A percentile compares a stretch with the other conserved stretches of the same genome.
Evolutionary conservation across 2,113 vertebrate species (phyloP).

Genomic region (Pelecanus crispus): DNA sequence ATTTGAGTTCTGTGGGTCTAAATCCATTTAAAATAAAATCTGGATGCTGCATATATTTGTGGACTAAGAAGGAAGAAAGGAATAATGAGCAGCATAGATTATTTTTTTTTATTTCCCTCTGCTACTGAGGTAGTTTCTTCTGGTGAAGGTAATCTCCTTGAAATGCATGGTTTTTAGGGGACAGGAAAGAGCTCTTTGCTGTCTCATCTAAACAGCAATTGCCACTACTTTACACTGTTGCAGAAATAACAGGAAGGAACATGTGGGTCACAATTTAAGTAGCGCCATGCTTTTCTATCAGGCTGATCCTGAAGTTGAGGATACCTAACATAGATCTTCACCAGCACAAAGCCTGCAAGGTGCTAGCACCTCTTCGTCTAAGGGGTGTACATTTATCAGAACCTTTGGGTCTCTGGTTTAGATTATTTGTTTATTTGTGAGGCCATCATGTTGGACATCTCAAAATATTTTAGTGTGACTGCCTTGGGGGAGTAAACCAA

Average conservation of each 20-base stretch:
- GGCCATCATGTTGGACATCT: not conserved
- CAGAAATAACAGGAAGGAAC: not conserved
- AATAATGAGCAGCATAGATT: not conserved
- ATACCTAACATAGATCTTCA: not conserved
- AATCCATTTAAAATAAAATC: conserved; percentile 22
- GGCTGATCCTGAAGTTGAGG: not conserved
- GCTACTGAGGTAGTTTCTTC: not conserved
- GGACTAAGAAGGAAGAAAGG: not conserved
- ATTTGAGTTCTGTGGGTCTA: not conserved
- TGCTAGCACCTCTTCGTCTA: not conserved
- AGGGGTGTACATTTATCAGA: not conserved
- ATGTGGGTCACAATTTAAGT: not conserved
- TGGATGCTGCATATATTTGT: not conserved
- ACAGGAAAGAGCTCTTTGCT: not conserved
- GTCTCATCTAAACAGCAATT: not conserved
- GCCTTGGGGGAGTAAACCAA: not conserved
- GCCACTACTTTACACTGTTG: not conserved
- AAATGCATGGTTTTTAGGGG: not conserved
- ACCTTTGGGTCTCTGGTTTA: not conserved
- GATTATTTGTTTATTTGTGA: not conserved
- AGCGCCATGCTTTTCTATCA: not conserved
- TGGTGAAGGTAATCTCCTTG: not conserved
- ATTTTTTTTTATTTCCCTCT: not conserved
- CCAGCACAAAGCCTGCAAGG: not conserved
- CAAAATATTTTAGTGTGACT: not conserved